These are phyloP conservation scores for Bemisia tabaci DNA, from an alignment of 1,140 invertebrate species.

Conservation along the genomic window DNA sequence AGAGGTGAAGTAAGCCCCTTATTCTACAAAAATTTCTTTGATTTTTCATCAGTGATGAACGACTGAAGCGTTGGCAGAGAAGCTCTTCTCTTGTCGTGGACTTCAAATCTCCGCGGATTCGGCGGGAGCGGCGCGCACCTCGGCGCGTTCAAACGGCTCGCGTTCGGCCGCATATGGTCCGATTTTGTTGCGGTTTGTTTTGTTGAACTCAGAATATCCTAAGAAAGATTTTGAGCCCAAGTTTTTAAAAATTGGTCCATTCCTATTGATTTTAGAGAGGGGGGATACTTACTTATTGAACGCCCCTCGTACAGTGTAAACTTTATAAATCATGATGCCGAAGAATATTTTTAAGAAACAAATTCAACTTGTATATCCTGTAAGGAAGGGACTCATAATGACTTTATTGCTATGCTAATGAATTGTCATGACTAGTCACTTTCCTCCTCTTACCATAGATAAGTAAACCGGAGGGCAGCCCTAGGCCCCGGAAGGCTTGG, in stretches of 20 bases:
- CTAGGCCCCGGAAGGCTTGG: too few species aligned
- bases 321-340: too few species aligned
- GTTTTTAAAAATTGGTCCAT: neutral
- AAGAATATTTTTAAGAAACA: too few species aligned
- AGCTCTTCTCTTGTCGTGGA: neutral
- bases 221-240: neutral
- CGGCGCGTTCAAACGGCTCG: neutral
- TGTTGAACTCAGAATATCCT: neutral
- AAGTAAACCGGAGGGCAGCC: too few species aligned
- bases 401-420: too few species aligned
- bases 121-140: neutral
- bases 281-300: neutral
- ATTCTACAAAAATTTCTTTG: too few species aligned
- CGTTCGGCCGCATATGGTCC: neutral
- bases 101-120: neutral
- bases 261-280: neutral
- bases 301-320: neutral
- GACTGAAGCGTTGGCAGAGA: neutral
- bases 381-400: too few species aligned
- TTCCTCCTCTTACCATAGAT: too few species aligned
- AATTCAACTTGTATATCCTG: too few species aligned
- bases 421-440: too few species aligned
- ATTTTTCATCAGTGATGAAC: too few species aligned
- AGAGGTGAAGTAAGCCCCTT: too few species aligned
- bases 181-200: neutral